Conservation (phyloP, 2,113 vertebrate species). For the Onychostruthus taczanowskii region DNA sequence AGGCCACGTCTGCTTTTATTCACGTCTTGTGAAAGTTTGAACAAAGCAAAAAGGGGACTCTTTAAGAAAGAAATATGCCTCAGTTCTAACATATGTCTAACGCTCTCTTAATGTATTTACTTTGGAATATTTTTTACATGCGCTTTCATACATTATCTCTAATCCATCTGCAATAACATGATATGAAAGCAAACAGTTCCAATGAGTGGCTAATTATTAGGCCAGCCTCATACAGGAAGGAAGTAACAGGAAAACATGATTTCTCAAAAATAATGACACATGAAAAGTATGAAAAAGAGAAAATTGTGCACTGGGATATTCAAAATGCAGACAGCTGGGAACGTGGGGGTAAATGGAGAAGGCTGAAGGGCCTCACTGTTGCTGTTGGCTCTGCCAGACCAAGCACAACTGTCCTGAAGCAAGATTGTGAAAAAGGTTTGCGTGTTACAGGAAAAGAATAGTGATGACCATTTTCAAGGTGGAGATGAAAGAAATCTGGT, state of each 20-base stretch:
- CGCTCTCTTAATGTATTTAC: background rate
- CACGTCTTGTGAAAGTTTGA: background rate
- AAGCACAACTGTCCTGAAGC: background rate
- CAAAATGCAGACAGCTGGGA: background rate
- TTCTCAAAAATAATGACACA: background rate
- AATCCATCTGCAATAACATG: background rate
- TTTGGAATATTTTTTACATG: background rate
- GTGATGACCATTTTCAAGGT: background rate
- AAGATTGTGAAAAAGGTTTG: background rate
- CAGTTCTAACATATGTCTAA: background rate
- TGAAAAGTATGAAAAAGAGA: background rate
- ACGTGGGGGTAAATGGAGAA: background rate
- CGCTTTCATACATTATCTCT: background rate
- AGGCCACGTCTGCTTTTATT: background rate
- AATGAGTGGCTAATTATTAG: background rate
- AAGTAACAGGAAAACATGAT: background rate
- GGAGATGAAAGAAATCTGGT: background rate
- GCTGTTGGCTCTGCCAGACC: background rate
- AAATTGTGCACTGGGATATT: background rate
- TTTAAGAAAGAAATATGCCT: background rate
- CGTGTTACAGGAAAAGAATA: background rate
- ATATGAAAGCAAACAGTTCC: background rate
- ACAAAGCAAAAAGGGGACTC: background rate
- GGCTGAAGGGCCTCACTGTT: background rate
- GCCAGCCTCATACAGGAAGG: background rate